These are phyloP conservation scores for Zaprionus africanus DNA, from an alignment of 1,140 invertebrate genomes.

Conservation along the genomic window DNA sequence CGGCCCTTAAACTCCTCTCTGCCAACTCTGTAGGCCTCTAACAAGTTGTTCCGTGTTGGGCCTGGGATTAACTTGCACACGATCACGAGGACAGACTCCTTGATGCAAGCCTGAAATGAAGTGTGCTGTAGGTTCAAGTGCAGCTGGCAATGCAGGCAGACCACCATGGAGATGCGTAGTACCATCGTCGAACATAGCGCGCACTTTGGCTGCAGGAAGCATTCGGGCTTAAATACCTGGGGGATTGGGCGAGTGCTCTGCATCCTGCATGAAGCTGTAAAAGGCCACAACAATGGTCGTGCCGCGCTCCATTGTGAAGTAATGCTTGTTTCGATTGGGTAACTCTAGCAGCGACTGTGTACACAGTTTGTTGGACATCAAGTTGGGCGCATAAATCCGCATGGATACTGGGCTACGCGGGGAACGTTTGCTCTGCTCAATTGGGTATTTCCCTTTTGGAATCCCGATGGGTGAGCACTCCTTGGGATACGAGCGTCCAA, in stretches of 20 bases:
- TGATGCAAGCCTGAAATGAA: background rate
- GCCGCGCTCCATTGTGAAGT: slow-evolving; percentile 2
- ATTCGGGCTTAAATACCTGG: background rate
- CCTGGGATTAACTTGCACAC: background rate
- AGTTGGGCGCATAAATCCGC: background rate
- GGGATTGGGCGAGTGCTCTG: background rate
- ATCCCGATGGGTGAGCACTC: background rate
- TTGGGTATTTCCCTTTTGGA: background rate
- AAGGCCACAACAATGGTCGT: background rate
- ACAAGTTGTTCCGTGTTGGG: background rate
- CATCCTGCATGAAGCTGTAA: background rate
- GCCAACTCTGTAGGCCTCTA: background rate
- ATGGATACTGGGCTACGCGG: background rate
- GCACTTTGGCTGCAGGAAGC: slow-evolving; percentile 2
- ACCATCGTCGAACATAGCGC: background rate
- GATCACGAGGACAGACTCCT: background rate
- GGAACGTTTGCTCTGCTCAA: background rate
- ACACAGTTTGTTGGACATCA: background rate
- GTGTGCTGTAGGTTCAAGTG: background rate
- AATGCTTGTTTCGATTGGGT: slow-evolving; percentile 10
- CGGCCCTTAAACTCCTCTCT: background rate
- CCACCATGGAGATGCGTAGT: too few relatives aligned
- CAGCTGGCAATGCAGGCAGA: background rate
- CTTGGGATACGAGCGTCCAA: background rate
- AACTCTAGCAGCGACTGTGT: background rate